Base-by-base conservation (phyloP, 2,888 invertebrate genomes). In the Oxyteleia sp. region DNA sequence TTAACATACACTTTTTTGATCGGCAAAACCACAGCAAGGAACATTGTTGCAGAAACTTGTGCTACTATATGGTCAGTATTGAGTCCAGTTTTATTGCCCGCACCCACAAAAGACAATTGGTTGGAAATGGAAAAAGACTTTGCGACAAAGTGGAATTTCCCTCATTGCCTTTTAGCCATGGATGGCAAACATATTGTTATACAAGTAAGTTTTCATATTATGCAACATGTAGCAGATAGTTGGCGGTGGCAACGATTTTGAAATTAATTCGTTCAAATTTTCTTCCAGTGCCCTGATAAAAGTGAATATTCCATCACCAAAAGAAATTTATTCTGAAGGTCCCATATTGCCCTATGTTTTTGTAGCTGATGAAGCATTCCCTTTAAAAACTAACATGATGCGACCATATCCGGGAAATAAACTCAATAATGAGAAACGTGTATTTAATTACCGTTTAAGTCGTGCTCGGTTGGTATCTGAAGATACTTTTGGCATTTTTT, bases 111-210 rank as follows among this genome's bases (percentile, higher is more conserved):
- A 45, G 26, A 38, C 2, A 20, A 53, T 43, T 64, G 57, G 64
- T 38, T 43, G 23, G n/a, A 57, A 57, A 75, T 53, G 13, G 43
- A 41, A 20, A 38, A 57, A 7, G 47, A 75, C 7, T 75, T 74
- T 63, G 4, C 7, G n/a, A 16, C 11, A 4, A 74, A 55, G 20
- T 74, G 64, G 63, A 64, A 74, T 35, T 45, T 74, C 29, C 55
- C 74, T 10, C 26, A 74, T 51, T 69, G 66, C 13, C 18, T 76
- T 11, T 8, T 23, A 47, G 38, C 61, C 0, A 47, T 69, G 11
- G 55, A 79, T 55, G 69, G 59, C 1, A 75, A 59, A 61, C 51
- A 66, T 47, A 16, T 75, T 23, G 32, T 7, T 8, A 63, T 59
- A n/a, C 38, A 59, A 23, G 59, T 55, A 23, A n/a, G n/a, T n/a